These are phyloP conservation scores for Pseudolaguvia tuberculata DNA, from an alignment of 2,113 vertebrate species.

Conservation along the genomic window DNA sequence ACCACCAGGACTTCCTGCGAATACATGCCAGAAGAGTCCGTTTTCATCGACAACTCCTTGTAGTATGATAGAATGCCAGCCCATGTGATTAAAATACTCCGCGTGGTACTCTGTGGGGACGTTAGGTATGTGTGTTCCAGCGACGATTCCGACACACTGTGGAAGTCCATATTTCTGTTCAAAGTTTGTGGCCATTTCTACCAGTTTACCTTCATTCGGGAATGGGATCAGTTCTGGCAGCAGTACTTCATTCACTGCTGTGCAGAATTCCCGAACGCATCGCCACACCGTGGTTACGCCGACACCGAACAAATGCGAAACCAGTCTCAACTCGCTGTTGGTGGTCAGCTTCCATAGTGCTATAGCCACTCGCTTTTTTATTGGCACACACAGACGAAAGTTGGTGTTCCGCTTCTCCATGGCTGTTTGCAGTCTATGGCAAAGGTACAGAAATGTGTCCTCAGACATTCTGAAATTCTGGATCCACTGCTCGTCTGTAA, in stretches of 20 bases:
- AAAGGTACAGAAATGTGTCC: constrained; percentile 9
- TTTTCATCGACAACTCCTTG: constrained; percentile 16
- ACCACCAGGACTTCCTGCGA: constrained; percentile 15
- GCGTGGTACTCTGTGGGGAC: constrained; percentile 9
- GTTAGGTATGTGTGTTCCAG: constrained; percentile 5
- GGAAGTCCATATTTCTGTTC: constrained; percentile 7
- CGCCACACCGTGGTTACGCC: constrained; percentile 4
- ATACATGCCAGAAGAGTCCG: constrained; percentile 17
- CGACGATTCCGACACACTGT: constrained; percentile 2
- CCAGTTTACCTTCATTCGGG: constrained; percentile 8
- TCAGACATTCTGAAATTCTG: constrained; percentile 20
- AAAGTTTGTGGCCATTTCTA: constrained; percentile 11
- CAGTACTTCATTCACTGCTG: constrained; percentile 8
- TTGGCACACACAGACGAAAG: constrained; percentile 7
- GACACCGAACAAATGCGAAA: constrained; percentile 14
- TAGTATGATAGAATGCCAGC: constrained; percentile 18
- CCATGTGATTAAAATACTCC: constrained; percentile 12
- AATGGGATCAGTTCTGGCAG: constrained; percentile 14
- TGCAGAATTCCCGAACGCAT: constrained; percentile 16
- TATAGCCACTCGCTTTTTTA: constrained; percentile 12
- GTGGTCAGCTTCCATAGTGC: constrained; percentile 16
- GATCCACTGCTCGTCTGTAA: constrained; percentile 14
- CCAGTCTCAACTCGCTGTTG: constrained; percentile 19
- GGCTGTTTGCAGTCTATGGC: not conserved
- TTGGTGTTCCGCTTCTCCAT: constrained; percentile 22